Evolutionary conservation across 2,797 vertebrate species (phyloP).

Genomic region (Trachurus trachurus): DNA sequence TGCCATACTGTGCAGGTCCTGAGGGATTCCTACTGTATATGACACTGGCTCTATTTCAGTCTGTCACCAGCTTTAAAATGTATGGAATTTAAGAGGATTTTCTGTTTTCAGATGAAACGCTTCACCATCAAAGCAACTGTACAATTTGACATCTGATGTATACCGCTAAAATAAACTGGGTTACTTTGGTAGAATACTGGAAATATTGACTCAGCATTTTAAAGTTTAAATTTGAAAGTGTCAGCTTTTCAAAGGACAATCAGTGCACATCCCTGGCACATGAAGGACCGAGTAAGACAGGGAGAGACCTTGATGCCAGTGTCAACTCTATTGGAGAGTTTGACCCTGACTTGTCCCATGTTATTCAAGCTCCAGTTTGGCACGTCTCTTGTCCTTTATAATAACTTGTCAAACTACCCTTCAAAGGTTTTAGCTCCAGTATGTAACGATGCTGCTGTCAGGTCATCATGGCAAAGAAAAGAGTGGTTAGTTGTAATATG

Average conservation of each 20-base stretch:
- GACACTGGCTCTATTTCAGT: neutral
- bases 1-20: neutral
- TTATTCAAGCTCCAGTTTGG: neutral
- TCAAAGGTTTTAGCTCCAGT: conserved; percentile 4
- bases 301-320: neutral
- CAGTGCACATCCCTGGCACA: neutral
- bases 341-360: neutral
- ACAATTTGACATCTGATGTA: neutral
- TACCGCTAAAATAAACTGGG: neutral
- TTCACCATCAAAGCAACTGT: neutral
- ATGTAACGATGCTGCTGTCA: neutral
- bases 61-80: neutral
- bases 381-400: conserved; percentile 3
- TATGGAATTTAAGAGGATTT: neutral
- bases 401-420: conserved; percentile 12
- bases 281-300: neutral
- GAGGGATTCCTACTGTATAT: neutral
- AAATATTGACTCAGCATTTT: neutral
- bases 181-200: neutral
- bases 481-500: conserved; percentile 1
- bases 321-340: neutral
- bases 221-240: neutral
- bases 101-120: neutral
- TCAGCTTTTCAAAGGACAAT: neutral
- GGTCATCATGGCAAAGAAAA: neutral